phyloP scores from a whole-genome alignment of 92 coral and sea anemone species.

The Zoanthus solanderi region DNA sequence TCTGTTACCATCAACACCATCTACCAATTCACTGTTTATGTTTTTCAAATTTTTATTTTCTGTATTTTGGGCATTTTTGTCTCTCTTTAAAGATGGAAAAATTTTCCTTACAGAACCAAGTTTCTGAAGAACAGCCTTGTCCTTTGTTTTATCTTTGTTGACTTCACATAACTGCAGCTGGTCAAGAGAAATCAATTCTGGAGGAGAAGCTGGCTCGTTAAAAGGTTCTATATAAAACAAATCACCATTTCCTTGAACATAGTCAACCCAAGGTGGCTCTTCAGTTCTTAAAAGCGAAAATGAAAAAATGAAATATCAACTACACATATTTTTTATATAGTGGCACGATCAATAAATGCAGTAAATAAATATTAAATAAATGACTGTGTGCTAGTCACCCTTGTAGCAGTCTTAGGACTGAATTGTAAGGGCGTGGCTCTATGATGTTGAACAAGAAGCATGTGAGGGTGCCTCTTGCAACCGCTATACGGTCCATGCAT shows the following conservation, averaged over 20 bases:
- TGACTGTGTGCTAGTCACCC: too few relatives aligned
- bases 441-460: too few relatives aligned
- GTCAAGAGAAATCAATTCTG: conserved; percentile 69
- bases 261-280: conserved; percentile 97
- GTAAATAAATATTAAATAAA: too few relatives aligned
- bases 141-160: conserved; percentile 70
- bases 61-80: conserved; percentile 74
- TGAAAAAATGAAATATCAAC: neutral
- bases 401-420: too few relatives aligned
- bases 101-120: conserved; percentile 84
- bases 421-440: too few relatives aligned
- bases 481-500: too few relatives aligned
- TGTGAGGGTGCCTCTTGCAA: too few relatives aligned
- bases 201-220: conserved; percentile 71
- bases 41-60: conserved; percentile 76
- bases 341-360: too few relatives aligned
- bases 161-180: conserved; percentile 64
- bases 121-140: conserved; percentile 79
- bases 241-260: conserved; percentile 94
- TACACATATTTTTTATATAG: neutral
- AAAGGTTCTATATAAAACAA: conserved; percentile 92
- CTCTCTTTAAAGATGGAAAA: conserved; percentile 75
- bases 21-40: conserved; percentile 51
- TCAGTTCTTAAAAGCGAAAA: conserved; percentile 69
- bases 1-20: conserved; percentile 41